These are phyloP conservation scores for Apeira syringaria DNA, from an alignment of 2,888 invertebrate genomes.

Conservation along the genomic window DNA sequence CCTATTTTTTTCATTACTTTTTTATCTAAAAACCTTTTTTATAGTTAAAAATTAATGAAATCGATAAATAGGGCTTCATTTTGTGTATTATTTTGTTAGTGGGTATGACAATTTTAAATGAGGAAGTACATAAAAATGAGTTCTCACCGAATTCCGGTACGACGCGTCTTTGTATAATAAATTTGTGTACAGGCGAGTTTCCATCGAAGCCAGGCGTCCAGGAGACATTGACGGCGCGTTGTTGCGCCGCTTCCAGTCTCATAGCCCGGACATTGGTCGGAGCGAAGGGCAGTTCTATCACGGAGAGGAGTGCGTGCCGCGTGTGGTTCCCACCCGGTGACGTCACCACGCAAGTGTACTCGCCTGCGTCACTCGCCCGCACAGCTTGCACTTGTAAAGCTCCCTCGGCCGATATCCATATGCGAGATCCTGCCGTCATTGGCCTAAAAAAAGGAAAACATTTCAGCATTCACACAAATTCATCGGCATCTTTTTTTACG, in stretches of 20 bases:
- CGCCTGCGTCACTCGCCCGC: slow-evolving; percentile 95
- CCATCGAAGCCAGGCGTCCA: slow-evolving; percentile 99
- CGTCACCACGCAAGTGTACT: slow-evolving; percentile 95
- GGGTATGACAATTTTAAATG: too few species aligned
- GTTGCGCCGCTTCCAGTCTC: slow-evolving; percentile 85
- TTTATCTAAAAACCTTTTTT: too few species aligned
- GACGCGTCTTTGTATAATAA: slow-evolving; percentile 95
- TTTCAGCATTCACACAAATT: background rate
- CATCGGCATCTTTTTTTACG: too few species aligned
- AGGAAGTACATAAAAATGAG: slow-evolving; percentile 2
- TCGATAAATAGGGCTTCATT: too few species aligned
- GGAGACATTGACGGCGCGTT: slow-evolving; percentile 93
- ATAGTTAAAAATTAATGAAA: too few species aligned
- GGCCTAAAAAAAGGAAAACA: slow-evolving; percentile 47
- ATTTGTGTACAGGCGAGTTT: slow-evolving; percentile 96
- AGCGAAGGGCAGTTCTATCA: slow-evolving; percentile 97
- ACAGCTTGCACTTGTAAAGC: slow-evolving; percentile 94
- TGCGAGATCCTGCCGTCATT: slow-evolving; percentile 85
- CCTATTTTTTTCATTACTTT: too few species aligned
- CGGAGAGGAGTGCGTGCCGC: slow-evolving; percentile 88
- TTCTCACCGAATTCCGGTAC: slow-evolving; percentile 92
- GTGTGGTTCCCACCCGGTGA: slow-evolving; percentile 97
- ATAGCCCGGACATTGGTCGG: slow-evolving; percentile 93
- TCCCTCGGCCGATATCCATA: slow-evolving; percentile 91
- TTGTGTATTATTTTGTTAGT: too few species aligned